Evolutionary conservation across 2,888 invertebrate genomes (phyloP), one percentile per base, ranked within the genome.

Genomic region (Saturnia japonica): DNA sequence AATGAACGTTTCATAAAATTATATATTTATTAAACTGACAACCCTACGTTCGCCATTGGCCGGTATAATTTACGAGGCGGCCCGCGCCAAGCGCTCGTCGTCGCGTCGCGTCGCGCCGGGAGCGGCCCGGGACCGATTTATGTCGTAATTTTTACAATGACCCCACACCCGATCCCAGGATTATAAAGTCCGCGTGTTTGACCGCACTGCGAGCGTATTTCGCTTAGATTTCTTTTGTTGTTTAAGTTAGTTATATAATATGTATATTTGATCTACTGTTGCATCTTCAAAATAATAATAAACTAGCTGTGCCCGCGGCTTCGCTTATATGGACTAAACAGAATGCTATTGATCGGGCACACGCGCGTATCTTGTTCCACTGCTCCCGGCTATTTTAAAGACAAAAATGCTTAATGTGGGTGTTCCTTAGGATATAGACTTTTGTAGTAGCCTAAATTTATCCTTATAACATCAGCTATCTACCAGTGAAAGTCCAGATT

Each of bases 71-170:
- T 69, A 71, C 67, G 80, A 79, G 76, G 68, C 81, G 81, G 83
- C 83, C 84, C 84, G 85, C 83, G 79, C 80, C 84, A 82, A 74
- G 78, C 83, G 80, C 76, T 77, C 82, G 75, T 72, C 82, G 75
- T 71, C 85, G 82, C 43, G 43, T 43, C 43, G 83, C 82, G 75
- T 72, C 43, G 83, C 82, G 75, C 71, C 85, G 82, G 84, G 85
- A 84, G 85, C 84, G 86, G 84, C 85, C 85, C 86, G 84, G 85
- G 82, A 80, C 85, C 84, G 88, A 92, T 91, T 91, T 91, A 91
- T 89, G 77, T 88, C 83, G 87, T 88, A 87, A 91, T 91, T 91
- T 90, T 90, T 90, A 91, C 90, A 91, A 91, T 90, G 85, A 86
- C 82, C 84, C 82, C 83, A 77, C 82, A 81, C 80, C 81, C 81